A percentile compares a stretch with the other conserved stretches of the same genome.
Evolutionary conservation across 2,888 invertebrate genomes (phyloP).

Genomic region (Protonemura montana): DNA sequence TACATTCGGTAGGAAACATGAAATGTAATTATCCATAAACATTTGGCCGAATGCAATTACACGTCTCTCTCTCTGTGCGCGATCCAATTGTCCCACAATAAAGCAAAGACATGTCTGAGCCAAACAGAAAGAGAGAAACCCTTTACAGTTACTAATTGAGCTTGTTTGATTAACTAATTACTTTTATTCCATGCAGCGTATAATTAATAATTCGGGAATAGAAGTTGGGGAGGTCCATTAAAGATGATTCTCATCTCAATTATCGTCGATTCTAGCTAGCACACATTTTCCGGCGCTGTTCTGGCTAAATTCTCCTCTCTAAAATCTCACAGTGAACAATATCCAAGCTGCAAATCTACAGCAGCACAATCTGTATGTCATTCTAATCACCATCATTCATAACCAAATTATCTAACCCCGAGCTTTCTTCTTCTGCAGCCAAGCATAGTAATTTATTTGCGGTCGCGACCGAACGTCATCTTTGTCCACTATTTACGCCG

Average conservation of each 20-base stretch:
- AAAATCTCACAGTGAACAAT: background rate
- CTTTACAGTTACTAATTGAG: background rate
- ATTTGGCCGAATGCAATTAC: constrained; percentile 7
- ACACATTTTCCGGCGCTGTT: too few relatives aligned
- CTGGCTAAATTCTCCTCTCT: too few relatives aligned
- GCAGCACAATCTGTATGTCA: background rate
- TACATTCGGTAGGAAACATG: background rate
- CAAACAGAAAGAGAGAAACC: background rate
- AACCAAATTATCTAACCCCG: background rate
- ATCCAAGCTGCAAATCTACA: background rate
- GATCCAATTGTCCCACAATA: background rate
- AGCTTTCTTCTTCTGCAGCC: background rate
- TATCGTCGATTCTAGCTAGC: background rate
- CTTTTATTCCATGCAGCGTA: background rate
- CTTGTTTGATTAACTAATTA: background rate
- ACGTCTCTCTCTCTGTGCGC: background rate
- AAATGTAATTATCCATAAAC: constrained; percentile 12
- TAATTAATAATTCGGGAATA: background rate
- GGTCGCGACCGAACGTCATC: background rate
- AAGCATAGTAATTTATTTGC: constrained; percentile 17
- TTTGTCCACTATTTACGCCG: constrained; percentile 23
- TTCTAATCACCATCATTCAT: background rate
- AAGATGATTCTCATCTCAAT: background rate
- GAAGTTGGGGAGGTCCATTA: background rate
- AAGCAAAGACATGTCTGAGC: background rate